Evolutionary conservation across 2,797 vertebrate species (phyloP).

Genomic region (Steatocranus sp.): DNA sequence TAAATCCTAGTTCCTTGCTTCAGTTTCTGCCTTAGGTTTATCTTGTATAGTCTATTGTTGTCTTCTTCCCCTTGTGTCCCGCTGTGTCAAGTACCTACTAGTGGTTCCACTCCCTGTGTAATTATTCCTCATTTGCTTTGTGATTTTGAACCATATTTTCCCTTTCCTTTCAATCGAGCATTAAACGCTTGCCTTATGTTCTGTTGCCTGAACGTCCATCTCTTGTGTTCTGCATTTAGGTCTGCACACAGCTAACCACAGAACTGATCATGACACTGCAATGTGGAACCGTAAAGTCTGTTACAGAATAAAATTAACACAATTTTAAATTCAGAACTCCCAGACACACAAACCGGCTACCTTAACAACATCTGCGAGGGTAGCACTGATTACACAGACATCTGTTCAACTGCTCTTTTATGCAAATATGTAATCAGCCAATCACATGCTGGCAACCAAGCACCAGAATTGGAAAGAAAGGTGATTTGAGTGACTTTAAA

Average conservation of each 20-base stretch:
- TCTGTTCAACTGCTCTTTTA: neutral
- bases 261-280: neutral
- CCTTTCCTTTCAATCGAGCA: neutral
- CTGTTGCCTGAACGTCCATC: accelerated
- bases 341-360: neutral
- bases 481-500: neutral
- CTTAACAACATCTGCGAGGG: neutral
- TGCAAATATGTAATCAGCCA: neutral
- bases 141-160: neutral
- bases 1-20: neutral
- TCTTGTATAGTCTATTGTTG: neutral
- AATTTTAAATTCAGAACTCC: neutral
- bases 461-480: neutral
- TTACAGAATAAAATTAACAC: neutral
- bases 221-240: accelerated
- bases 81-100: accelerated
- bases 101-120: neutral
- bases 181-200: accelerated
- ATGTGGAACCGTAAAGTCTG: neutral
- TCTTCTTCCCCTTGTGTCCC: neutral
- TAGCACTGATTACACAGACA: neutral
- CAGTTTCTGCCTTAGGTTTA: neutral
- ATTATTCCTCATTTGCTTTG: neutral
- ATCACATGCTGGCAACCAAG: neutral
- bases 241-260: neutral